A percentile compares a stretch with the other conserved stretches of the same genome.
These are phyloP conservation scores for Drosophila limbata DNA, from an alignment of 2,888 invertebrate genomes.

Conservation along the genomic window DNA sequence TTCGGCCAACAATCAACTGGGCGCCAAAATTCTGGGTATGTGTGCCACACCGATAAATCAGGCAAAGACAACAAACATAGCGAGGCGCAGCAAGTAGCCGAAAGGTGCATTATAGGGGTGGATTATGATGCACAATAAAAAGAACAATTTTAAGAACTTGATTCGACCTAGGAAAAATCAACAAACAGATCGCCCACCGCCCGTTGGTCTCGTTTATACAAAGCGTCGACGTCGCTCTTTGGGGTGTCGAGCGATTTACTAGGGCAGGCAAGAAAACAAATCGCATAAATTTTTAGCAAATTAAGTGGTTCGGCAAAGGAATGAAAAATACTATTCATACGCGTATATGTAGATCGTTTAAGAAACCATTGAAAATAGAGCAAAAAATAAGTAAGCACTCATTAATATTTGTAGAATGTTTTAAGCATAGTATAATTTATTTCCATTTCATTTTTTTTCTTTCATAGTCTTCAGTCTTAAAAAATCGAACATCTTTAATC, in stretches of 20 bases:
- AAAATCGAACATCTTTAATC: slow-evolving; percentile 37
- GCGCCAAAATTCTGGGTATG: slow-evolving; percentile 9
- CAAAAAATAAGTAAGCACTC: slow-evolving; percentile 23
- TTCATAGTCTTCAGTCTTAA: slow-evolving; percentile 51
- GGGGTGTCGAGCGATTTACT: slow-evolving; percentile 44
- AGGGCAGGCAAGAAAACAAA: slow-evolving; percentile 27
- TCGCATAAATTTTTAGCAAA: slow-evolving; percentile 53
- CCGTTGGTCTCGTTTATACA: slow-evolving; percentile 45
- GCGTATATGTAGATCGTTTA: slow-evolving; percentile 26
- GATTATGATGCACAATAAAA: background rate
- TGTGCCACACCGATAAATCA: slow-evolving; percentile 31
- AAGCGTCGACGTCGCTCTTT: slow-evolving; percentile 24
- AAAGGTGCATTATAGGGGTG: slow-evolving; percentile 11
- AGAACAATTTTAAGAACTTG: background rate
- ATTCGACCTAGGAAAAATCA: slow-evolving; percentile 25
- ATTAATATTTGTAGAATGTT: slow-evolving; percentile 59
- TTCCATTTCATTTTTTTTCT: slow-evolving; percentile 25
- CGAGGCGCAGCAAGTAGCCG: background rate
- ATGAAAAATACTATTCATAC: slow-evolving; percentile 8
- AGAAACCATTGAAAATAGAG: slow-evolving; percentile 13
- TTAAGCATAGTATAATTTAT: slow-evolving; percentile 62
- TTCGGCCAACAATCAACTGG: slow-evolving; percentile 10
- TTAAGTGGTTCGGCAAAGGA: slow-evolving; percentile 28
- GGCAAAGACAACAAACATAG: slow-evolving; percentile 25
- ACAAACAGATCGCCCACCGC: slow-evolving; percentile 28